Conservation (phyloP, 2,113 vertebrate species). For the Apteryx owenii region DNA sequence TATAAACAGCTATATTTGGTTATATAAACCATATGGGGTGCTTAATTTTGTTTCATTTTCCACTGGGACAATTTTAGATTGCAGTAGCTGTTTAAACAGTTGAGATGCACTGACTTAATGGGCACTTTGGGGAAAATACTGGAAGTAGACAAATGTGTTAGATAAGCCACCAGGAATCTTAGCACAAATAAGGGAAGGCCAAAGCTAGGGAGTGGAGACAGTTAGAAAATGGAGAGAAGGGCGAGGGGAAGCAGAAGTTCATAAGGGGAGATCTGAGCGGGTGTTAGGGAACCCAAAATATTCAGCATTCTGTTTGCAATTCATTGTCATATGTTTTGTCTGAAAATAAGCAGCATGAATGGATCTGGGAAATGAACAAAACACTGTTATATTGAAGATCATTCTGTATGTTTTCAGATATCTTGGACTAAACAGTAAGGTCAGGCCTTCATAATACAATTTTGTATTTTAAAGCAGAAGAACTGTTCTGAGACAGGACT, state of each 20-base stretch:
- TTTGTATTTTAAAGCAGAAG: not conserved
- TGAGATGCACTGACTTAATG: slow-evolving; percentile 23
- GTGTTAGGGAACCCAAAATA: not conserved
- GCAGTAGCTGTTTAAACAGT: slow-evolving; percentile 38
- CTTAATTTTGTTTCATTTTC: slow-evolving; percentile 28
- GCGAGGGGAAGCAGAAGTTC: not conserved
- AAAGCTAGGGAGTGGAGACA: not conserved
- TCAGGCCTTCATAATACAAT: not conserved
- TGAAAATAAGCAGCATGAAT: not conserved
- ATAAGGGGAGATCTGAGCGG: not conserved
- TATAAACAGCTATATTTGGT: not conserved
- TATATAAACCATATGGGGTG: slow-evolving; percentile 22
- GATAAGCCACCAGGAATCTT: not conserved
- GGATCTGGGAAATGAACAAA: not conserved
- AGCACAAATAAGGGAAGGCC: not conserved
- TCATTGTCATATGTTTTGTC: not conserved
- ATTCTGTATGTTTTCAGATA: not conserved
- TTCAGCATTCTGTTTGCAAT: not conserved
- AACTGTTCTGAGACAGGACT: not conserved
- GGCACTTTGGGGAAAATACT: not conserved
- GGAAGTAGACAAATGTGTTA: not conserved
- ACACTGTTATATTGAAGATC: not conserved
- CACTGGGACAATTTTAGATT: slow-evolving; percentile 23
- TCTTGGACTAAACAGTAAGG: not conserved
- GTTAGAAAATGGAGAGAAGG: not conserved